These are phyloP conservation scores for Mixornis gularis DNA, from an alignment of 2,113 vertebrate species.

Conservation along the genomic window DNA sequence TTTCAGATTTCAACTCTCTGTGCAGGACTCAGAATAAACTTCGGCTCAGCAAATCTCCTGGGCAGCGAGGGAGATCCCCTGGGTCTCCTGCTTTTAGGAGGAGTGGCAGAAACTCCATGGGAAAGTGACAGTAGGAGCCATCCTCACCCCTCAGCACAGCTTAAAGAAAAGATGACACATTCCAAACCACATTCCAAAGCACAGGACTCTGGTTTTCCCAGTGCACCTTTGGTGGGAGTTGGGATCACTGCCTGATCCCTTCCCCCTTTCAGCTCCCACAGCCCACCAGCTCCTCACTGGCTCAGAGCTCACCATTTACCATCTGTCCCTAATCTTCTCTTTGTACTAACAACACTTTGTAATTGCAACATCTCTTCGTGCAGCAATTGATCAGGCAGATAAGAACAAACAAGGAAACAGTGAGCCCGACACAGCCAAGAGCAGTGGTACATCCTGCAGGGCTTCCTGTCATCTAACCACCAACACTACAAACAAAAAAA, in stretches of 20 bases:
- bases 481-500: neutral
- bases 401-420: neutral
- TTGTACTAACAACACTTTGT: neutral
- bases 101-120: neutral
- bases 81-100: neutral
- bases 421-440: neutral
- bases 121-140: fast-evolving
- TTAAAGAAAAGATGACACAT: neutral
- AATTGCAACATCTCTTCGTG: neutral
- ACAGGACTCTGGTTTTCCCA: neutral
- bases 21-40: neutral
- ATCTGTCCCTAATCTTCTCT: neutral
- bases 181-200: neutral
- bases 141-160: neutral
- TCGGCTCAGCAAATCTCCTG: neutral
- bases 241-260: neutral
- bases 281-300: neutral
- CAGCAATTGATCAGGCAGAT: neutral
- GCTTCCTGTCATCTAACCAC: constrained; percentile 28
- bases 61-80: neutral
- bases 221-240: neutral
- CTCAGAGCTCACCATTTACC: neutral
- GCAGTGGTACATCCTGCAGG: neutral
- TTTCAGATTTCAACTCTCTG: neutral
- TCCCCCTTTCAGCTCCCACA: neutral